Evolutionary conservation across 2,888 invertebrate genomes (phyloP).

Genomic region (Monochamus alternatus): DNA sequence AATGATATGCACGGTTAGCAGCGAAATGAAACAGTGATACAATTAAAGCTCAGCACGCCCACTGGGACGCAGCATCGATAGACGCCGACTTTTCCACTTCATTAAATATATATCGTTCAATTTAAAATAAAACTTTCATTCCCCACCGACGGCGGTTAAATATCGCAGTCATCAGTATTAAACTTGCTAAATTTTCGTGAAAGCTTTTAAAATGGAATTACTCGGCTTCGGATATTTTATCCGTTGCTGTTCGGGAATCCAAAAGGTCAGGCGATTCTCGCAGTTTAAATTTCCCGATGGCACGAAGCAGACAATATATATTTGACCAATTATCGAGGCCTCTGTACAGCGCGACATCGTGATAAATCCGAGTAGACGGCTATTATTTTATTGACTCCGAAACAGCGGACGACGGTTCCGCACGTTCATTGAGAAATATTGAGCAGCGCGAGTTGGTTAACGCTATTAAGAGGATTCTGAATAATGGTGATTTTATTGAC

Average conservation of each 20-base stretch:
- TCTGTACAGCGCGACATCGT: conserved; percentile 64
- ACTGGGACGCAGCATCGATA: background rate
- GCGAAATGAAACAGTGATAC: conserved; percentile 1
- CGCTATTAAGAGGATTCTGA: conserved; percentile 40
- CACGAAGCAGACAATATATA: conserved; percentile 67
- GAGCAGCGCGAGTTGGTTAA: conserved; percentile 26
- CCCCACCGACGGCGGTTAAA: conserved; percentile 26
- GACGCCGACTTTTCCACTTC: conserved; percentile 26
- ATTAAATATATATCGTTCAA: conserved; percentile 31
- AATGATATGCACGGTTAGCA: background rate
- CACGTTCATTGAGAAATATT: conserved; percentile 56
- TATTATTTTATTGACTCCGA: conserved; percentile 67
- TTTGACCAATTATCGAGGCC: conserved; percentile 68
- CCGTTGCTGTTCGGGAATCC: conserved; percentile 50
- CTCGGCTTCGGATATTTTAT: conserved; percentile 40
- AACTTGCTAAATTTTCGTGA: conserved; percentile 39
- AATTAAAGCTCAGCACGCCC: conserved; percentile 1
- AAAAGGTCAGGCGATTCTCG: conserved; percentile 49
- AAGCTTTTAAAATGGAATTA: conserved; percentile 37
- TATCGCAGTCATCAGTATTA: conserved; percentile 39
- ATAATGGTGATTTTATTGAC: conserved; percentile 35
- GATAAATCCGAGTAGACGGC: conserved; percentile 67
- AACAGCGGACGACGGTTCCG: conserved; percentile 60
- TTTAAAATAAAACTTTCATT: conserved; percentile 31
- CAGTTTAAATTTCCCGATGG: conserved; percentile 51